Conservation (phyloP, 2,888 invertebrate genomes). For the Stratiomys singularior region DNA sequence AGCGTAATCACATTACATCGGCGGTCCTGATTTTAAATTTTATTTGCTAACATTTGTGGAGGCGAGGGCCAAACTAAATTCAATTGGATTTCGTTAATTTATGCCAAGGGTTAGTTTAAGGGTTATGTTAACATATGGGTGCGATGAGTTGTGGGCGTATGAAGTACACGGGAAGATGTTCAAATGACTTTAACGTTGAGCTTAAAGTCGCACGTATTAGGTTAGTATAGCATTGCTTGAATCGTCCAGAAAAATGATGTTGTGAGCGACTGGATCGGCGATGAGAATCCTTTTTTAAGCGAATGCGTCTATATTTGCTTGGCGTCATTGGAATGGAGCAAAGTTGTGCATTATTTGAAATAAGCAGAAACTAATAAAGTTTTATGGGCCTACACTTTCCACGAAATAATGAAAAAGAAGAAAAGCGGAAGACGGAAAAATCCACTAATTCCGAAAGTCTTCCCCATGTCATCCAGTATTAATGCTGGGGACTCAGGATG, state of each 20-base stretch:
- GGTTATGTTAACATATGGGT: background rate
- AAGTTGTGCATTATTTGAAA: constrained; percentile 15
- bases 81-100: constrained; percentile 44
- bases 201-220: no score
- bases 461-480: constrained; percentile 51
- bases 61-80: constrained; percentile 42
- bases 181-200: no score
- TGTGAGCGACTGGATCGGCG: no score
- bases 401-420: constrained; percentile 47
- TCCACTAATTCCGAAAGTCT: constrained; percentile 50
- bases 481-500: constrained; percentile 48
- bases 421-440: constrained; percentile 47
- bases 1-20: constrained; percentile 39
- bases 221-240: no score
- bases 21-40: constrained; percentile 45
- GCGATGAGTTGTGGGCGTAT: background rate
- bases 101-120: constrained; percentile 27
- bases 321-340: constrained; percentile 20
- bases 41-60: constrained; percentile 44
- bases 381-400: constrained; percentile 39
- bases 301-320: background rate
- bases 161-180: background rate
- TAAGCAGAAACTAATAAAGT: constrained; percentile 44
- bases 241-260: no score
- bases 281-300: no score